A percentile compares a stretch with the other conserved stretches of the same genome.
Conservation (phyloP, 2,113 vertebrate species). For the Lucifuga dentata region DNA sequence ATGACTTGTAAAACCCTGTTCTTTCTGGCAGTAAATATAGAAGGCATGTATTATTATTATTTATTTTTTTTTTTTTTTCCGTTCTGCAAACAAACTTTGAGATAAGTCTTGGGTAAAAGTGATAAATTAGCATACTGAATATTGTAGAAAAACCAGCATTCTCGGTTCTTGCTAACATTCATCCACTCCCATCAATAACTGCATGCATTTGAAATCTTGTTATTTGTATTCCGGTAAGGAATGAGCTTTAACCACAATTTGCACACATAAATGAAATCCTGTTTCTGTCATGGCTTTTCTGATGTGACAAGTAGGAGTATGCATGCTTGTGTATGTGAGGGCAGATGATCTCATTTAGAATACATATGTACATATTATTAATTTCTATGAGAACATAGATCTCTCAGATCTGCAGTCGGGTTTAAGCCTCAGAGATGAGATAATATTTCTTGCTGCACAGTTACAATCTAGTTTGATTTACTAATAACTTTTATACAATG, state of each 20-base stretch:
- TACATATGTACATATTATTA: neutral
- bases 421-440: too few species aligned
- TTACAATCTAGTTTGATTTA: too few species aligned
- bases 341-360: constrained; percentile 4
- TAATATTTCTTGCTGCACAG: too few species aligned
- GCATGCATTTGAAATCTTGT: constrained; percentile 4
- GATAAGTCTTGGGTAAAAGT: constrained; percentile 10
- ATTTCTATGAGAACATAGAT: neutral
- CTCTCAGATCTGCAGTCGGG: too few species aligned
- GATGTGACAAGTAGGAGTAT: constrained; percentile 4
- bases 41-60: constrained; percentile 27
- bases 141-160: constrained; percentile 1
- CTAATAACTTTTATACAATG: too few species aligned
- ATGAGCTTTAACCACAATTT: constrained; percentile 55
- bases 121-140: constrained; percentile 1
- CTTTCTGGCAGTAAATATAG: constrained; percentile 37
- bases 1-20: constrained; percentile 33
- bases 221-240: constrained; percentile 43
- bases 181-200: constrained; percentile 2
- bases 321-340: neutral
- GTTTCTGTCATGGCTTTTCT: constrained; percentile 20
- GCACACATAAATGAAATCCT: constrained; percentile 38
- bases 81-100: constrained; percentile 24
- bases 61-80: neutral
- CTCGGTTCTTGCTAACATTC: neutral